Evolutionary conservation across 2,797 vertebrate species (phyloP), one percentile per base, ranked within the genome.

Genomic region (Eidolon dupreanum): DNA sequence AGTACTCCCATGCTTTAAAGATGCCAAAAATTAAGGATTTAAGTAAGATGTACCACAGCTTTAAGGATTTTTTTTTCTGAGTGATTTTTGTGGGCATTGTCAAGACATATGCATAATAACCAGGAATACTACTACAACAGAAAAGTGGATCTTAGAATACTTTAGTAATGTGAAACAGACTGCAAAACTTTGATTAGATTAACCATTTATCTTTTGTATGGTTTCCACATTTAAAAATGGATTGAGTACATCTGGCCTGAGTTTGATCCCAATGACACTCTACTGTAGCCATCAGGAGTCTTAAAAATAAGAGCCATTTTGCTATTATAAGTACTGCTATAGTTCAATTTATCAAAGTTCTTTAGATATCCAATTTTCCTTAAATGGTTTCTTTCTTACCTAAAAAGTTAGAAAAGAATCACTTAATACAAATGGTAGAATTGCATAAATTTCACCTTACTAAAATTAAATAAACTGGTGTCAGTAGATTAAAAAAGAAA

Each of bases 51-150:
- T 36, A n/a, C 5, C 16, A 10, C 2, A 26, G 41, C 63, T 41
- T 79, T 63, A 43, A 8, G 28, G 10, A 8, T 15, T 26, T 22
- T 31, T 31, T 38, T 24, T n/a, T 26, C 17, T 33, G 31, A 46
- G 49, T 36, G 38, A 15, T 51, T 57, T 55, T 55, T 63, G 17
- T 61, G 61, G 74, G 31, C 4, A 7, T 36, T 49, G 5, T 24
- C 28, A 43, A 33, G 33, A 26, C 22, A 74, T 41, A 17, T 8
- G 5, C 63, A 63, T 49, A 49, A 16, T 8, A 51, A 22, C 24
- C 5, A 41, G 46, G 24, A 2, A 1, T 5, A 2, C 31, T 3
- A 0, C 36, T 28, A 8, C 31, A 22, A 6, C 9, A 26, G n/a
- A 43, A 6, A n/a, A 38, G n/a, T 9, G 31, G 55, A 13, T 9